phyloP scores from a whole-genome alignment of 2,113 vertebrate species.

The Coptodon bakossiorum region DNA sequence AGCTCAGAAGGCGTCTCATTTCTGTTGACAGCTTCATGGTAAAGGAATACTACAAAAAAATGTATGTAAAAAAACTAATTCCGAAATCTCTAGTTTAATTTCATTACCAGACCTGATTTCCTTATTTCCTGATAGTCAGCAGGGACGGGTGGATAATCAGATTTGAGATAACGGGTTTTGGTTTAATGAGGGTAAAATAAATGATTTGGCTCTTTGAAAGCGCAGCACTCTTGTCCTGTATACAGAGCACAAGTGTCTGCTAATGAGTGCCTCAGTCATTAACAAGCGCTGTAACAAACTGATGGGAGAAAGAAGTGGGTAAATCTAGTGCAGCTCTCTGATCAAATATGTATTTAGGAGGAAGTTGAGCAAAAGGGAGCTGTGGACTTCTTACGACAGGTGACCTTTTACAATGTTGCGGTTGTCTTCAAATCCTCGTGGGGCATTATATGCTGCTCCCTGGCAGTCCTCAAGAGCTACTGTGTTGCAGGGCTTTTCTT shows the following conservation, averaged over 20 bases:
- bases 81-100: neutral
- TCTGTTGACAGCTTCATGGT: neutral
- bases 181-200: conserved; percentile 17
- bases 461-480: neutral
- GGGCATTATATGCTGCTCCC: neutral
- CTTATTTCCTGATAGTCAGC: neutral
- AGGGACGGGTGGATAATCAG: neutral
- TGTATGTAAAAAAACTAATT: neutral
- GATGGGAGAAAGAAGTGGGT: neutral
- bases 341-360: neutral
- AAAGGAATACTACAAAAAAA: neutral
- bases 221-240: neutral
- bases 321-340: neutral
- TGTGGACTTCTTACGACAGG: neutral
- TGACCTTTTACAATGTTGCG: neutral
- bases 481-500: neutral
- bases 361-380: neutral
- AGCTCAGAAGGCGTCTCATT: neutral
- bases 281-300: conserved; percentile 1
- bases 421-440: neutral
- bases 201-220: neutral
- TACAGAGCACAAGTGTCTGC: neutral
- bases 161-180: neutral
- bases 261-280: conserved; percentile 9
- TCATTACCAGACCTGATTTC: neutral